These are phyloP conservation scores for Poeciliopsis gracilis DNA, from an alignment of 2,797 vertebrate species.

Conservation along the genomic window DNA sequence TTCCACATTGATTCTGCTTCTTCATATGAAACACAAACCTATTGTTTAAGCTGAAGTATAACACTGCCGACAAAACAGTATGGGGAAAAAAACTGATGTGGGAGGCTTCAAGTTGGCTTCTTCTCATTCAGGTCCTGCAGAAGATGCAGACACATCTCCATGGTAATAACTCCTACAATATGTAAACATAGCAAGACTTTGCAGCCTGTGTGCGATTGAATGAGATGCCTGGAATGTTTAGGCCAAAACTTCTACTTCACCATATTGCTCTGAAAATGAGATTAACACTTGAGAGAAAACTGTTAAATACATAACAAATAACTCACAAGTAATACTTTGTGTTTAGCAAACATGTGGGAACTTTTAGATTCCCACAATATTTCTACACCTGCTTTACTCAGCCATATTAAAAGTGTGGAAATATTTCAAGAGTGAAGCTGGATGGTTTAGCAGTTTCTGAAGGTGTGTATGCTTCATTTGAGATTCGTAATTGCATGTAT, in stretches of 20 bases:
- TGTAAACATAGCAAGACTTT: conserved; percentile 23
- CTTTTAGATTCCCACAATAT: neutral
- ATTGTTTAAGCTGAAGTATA: conserved; percentile 23
- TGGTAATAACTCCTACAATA: conserved; percentile 55
- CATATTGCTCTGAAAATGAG: conserved; percentile 18
- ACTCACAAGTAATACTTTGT: neutral
- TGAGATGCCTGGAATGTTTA: conserved; percentile 35
- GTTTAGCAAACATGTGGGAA: neutral
- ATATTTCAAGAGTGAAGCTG: neutral
- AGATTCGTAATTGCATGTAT: neutral
- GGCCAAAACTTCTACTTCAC: conserved; percentile 1
- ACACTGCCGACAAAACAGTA: conserved; percentile 30
- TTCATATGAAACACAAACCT: conserved; percentile 6
- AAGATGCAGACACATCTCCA: conserved; percentile 62
- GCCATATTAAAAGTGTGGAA: neutral
- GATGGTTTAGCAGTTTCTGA: neutral
- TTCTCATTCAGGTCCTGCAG: conserved; percentile 49
- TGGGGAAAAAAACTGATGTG: conserved; percentile 27
- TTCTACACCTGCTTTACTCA: neutral
- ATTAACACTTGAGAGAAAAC: neutral
- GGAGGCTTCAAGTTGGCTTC: conserved; percentile 48
- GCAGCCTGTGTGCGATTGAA: conserved; percentile 17
- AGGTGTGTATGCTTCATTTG: neutral
- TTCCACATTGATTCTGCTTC: conserved; percentile 1
- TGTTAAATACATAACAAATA: neutral